Conservation (phyloP, 2,113 vertebrate species). For the Stigmatopora nigra region DNA sequence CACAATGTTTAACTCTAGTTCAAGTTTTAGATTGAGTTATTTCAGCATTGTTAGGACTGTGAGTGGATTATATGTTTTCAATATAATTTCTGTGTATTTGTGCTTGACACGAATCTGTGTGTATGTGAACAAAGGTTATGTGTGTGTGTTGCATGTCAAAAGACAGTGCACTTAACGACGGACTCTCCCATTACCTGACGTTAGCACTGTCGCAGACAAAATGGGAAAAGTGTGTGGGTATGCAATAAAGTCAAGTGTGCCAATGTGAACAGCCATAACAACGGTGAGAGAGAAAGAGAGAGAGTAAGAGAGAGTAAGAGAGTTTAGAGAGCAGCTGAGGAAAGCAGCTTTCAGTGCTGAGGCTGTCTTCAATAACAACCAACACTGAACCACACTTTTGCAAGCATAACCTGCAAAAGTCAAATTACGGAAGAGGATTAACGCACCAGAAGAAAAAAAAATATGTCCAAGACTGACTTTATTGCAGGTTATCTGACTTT, state of each 20-base stretch:
- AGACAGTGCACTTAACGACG: conserved; percentile 45
- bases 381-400: not conserved
- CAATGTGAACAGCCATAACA: conserved; percentile 44
- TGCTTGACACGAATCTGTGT: not conserved
- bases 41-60: not conserved
- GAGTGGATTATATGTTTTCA: not conserved
- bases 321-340: conserved; percentile 40
- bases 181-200: conserved; percentile 54
- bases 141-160: conserved; percentile 4
- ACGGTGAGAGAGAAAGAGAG: conserved; percentile 19
- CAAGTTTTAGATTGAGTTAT: not conserved
- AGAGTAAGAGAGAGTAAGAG: too few species aligned
- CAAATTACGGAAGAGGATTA: not conserved
- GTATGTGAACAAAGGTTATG: not conserved
- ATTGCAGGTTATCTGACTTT: too few species aligned
- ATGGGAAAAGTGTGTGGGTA: conserved; percentile 43
- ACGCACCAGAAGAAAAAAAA: too few species aligned
- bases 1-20: not conserved
- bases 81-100: not conserved
- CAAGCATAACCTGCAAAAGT: not conserved
- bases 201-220: conserved; percentile 55
- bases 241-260: conserved; percentile 40
- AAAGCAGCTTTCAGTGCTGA: conserved; percentile 43
- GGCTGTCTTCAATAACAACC: conserved; percentile 33
- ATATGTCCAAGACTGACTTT: too few species aligned